Evolutionary conservation across 2,888 invertebrate genomes (phyloP).

Genomic region (Caenorhabditis panamensis): DNA sequence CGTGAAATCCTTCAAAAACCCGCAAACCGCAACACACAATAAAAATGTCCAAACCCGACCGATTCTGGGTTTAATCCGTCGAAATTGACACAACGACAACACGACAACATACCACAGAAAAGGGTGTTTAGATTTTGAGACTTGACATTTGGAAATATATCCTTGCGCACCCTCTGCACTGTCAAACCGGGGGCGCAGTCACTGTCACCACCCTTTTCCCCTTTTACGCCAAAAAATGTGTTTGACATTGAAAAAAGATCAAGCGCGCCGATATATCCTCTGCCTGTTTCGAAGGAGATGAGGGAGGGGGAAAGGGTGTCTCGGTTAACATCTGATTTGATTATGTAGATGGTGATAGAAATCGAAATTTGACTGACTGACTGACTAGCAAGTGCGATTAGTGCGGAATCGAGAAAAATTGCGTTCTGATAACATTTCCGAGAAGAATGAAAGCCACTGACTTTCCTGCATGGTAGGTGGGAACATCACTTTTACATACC

Average conservation of each 20-base stretch:
- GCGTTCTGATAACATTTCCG: too few species aligned
- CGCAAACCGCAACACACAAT: constrained; percentile 1
- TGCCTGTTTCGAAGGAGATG: constrained; percentile 30
- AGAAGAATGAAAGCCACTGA: background rate
- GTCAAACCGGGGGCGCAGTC: constrained; percentile 30
- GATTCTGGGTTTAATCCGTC: constrained; percentile 33
- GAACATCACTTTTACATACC: constrained; percentile 6
- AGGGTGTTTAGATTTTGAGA: background rate
- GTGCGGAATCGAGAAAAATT: background rate
- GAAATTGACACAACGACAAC: constrained; percentile 27
- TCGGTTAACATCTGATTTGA: constrained; percentile 51
- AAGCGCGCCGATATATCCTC: constrained; percentile 60
- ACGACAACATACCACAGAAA: background rate
- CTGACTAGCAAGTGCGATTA: too few species aligned
- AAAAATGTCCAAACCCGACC: background rate
- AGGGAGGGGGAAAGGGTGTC: constrained; percentile 8
- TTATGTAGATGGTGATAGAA: constrained; percentile 34
- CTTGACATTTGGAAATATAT: constrained; percentile 1
- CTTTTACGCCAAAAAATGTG: constrained; percentile 54
- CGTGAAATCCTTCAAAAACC: background rate
- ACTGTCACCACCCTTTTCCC: constrained; percentile 49
- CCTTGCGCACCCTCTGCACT: constrained; percentile 23
- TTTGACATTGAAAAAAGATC: constrained; percentile 66
- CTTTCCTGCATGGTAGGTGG: background rate
- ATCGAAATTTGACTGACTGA: background rate